phyloP scores from a whole-genome alignment of 2,797 vertebrate genomes.

The Ptychobarbus kaznakovi region DNA sequence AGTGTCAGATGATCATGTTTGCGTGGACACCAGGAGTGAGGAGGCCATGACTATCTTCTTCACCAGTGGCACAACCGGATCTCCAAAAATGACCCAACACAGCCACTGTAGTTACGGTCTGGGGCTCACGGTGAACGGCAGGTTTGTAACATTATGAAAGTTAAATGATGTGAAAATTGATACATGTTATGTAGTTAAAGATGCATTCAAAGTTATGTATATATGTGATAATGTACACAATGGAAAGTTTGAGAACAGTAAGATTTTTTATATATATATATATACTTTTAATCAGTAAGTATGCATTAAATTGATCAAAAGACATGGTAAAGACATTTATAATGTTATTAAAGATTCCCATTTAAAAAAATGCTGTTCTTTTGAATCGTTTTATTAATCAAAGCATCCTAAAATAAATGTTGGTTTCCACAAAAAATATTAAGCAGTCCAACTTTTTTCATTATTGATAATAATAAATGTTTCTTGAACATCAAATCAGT shows the following conservation, averaged over 20 bases:
- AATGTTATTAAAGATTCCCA: neutral
- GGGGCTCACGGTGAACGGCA: slow-evolving; percentile 79
- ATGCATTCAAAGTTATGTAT: neutral
- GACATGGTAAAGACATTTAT: neutral
- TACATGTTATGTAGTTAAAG: neutral
- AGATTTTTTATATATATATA: too few relatives aligned
- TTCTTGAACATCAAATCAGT: neutral
- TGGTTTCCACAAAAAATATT: neutral
- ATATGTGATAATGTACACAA: neutral
- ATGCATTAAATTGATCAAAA: neutral
- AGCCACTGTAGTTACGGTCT: slow-evolving; percentile 81
- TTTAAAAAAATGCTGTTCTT: neutral
- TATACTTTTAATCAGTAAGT: neutral
- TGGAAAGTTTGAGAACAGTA: neutral
- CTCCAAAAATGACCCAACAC: slow-evolving; percentile 84
- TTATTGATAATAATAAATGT: neutral
- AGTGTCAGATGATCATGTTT: slow-evolving; percentile 74
- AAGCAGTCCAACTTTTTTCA: neutral
- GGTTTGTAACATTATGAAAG: slow-evolving; percentile 58
- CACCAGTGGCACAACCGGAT: slow-evolving; percentile 83
- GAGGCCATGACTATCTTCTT: slow-evolving; percentile 84
- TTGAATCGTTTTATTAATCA: neutral
- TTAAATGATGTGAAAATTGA: neutral
- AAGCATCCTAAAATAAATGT: neutral
- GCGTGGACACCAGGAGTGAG: slow-evolving; percentile 74